phyloP scores from a whole-genome alignment of 2,113 vertebrate genomes.

The Antechinus flavipes region DNA sequence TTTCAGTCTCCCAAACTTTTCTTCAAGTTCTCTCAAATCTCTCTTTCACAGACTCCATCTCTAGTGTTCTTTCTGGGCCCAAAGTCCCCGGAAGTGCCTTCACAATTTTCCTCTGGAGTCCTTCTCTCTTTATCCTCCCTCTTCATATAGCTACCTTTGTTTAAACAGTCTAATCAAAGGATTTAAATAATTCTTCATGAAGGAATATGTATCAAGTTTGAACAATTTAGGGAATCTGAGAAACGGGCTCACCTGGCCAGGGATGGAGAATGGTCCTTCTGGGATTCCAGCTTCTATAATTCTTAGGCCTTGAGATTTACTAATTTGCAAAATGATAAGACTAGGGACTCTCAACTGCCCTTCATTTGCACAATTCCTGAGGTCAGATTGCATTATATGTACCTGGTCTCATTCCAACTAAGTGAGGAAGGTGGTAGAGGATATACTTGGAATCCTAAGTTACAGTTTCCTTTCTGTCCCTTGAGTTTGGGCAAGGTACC shows the following conservation, averaged over 20 bases:
- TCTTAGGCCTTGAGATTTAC: background rate
- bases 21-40: background rate
- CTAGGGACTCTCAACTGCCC: background rate
- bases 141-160: background rate
- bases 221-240: background rate
- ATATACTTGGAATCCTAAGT: background rate
- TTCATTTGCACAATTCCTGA: background rate
- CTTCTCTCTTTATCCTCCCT: background rate
- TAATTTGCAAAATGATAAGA: background rate
- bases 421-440: background rate
- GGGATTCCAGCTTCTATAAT: background rate
- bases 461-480: constrained; percentile 25
- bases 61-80: background rate
- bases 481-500: background rate
- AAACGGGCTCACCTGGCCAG: background rate
- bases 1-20: background rate
- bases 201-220: background rate
- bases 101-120: background rate
- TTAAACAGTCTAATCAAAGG: background rate
- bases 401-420: background rate
- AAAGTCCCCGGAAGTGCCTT: background rate
- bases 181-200: background rate
- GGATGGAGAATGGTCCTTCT: background rate
- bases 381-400: background rate
- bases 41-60: background rate